Evolutionary conservation across 2,797 vertebrate species (phyloP).

Genomic region (Chloroceryle inda): DNA sequence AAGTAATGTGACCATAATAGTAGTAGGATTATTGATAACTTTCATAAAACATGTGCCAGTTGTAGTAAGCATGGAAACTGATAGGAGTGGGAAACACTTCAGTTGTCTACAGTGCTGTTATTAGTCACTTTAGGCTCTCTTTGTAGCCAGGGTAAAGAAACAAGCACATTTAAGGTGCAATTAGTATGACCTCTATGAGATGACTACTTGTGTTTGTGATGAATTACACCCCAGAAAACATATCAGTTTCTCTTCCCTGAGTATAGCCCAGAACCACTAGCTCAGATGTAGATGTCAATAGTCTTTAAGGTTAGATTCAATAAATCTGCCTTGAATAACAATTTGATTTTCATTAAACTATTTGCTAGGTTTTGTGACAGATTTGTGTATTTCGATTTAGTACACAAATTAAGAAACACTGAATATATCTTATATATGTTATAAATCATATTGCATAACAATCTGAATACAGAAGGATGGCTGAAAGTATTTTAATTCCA

Average conservation of each 20-base stretch:
- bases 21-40: background rate
- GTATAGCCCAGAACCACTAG: background rate
- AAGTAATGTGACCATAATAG: fast-evolving
- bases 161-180: background rate
- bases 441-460: fast-evolving
- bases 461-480: background rate
- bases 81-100: background rate
- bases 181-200: background rate
- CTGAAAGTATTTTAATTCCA: background rate
- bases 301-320: slow-evolving; percentile 24
- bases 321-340: background rate
- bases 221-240: background rate
- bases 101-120: background rate
- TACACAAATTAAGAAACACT: background rate
- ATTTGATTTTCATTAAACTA: background rate
- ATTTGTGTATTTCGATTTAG: background rate
- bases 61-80: background rate
- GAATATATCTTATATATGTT: background rate
- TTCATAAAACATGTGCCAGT: background rate
- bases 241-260: slow-evolving; percentile 9
- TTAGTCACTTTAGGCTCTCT: background rate
- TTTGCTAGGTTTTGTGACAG: background rate
- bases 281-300: slow-evolving; percentile 47
- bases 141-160: slow-evolving; percentile 12
- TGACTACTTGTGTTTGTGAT: background rate